Percentiles rank a stretch among this genome's conserved stretches.
Evolutionary conservation across 2,888 invertebrate genomes (phyloP).

Genomic region (Allolobophora icterica): DNA sequence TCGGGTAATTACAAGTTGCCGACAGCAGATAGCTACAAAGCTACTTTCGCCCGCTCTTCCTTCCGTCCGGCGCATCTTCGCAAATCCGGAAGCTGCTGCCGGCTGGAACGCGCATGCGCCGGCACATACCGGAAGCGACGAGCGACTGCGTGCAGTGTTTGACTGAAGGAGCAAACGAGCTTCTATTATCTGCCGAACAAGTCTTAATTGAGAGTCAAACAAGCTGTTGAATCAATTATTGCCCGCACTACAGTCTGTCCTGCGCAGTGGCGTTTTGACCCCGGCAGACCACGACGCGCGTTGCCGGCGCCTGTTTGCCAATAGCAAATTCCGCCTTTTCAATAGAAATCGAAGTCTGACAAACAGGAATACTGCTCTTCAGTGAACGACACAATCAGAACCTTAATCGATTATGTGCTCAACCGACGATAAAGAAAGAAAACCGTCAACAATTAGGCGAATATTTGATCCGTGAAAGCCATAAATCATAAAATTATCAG

Average conservation of each 20-base stretch:
- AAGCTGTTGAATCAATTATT: conserved; percentile 14
- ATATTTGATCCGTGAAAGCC: conserved; percentile 2
- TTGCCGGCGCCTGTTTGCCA: not conserved
- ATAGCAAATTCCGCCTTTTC: not conserved
- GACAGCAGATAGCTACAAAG: conserved; percentile 13
- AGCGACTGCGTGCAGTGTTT: not conserved
- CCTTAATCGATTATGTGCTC: not conserved
- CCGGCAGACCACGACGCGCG: not conserved
- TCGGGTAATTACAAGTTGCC: not conserved
- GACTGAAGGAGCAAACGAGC: conserved; percentile 4
- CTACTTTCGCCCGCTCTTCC: not conserved
- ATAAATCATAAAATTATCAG: not conserved
- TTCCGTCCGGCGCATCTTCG: conserved; percentile 2
- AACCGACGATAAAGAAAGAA: not conserved
- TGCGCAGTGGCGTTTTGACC: not conserved
- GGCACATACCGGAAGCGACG: not conserved
- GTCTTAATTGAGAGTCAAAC: conserved; percentile 18
- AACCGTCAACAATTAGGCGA: not conserved
- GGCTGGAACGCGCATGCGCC: conserved; percentile 15
- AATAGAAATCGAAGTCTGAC: not conserved
- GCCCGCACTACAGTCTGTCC: not conserved
- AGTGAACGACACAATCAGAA: not conserved
- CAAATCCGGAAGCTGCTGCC: not conserved
- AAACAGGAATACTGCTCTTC: not conserved
- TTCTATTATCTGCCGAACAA: not conserved